Base-by-base conservation (phyloP, 2,797 vertebrate species). In the Vireo griseus region DNA sequence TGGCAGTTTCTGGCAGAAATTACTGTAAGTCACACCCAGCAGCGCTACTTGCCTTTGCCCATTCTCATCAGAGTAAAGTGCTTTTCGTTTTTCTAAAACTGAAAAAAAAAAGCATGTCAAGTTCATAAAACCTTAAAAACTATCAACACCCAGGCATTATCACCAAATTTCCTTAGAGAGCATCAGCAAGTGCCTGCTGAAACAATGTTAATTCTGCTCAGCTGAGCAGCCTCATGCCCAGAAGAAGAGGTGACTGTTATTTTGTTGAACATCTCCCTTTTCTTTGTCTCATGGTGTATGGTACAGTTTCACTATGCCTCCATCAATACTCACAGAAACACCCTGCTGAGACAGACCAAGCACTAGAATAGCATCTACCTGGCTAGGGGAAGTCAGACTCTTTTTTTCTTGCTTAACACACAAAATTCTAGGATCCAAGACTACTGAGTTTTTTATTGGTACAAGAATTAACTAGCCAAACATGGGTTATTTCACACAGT, bases 241-340 rank as follows among this genome's bases (percentile, higher is more conserved):
- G 42, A 61, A 20, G 31, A 44, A 45, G 59, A 73, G 28, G 29
- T 52, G 77, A 16, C 25, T 5, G 5, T 63, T 75, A 42, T 22
- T 33, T 65, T 24, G 11, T 7, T 47, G 33, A 63, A 50, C 0
- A 0, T 18, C 50, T 47, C 61, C 13, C 3, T 66, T 62, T 55
- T 13, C n/a, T 55, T 72, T 80, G 52, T 44, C 35, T 68, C 57
- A 21, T 1, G 1, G 5, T 4, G 13, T 20, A 3, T 0, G 3
- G n/a, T 24, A 31, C 40, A 52, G 28, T 59, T 61, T 61, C 45
- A 20, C 62, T 37, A 5, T 1, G 0, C 47, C 33, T 44, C 62
- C 4, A 0, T 17, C 71, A 80, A 37, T 9, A 25, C n/a, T 44
- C 48, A 29, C 37, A 62, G 61, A 44, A 76, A 39, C 33, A 62